Evolutionary conservation across 2,113 vertebrate genomes (phyloP).

Genomic region (Pycnonotus jocosus): DNA sequence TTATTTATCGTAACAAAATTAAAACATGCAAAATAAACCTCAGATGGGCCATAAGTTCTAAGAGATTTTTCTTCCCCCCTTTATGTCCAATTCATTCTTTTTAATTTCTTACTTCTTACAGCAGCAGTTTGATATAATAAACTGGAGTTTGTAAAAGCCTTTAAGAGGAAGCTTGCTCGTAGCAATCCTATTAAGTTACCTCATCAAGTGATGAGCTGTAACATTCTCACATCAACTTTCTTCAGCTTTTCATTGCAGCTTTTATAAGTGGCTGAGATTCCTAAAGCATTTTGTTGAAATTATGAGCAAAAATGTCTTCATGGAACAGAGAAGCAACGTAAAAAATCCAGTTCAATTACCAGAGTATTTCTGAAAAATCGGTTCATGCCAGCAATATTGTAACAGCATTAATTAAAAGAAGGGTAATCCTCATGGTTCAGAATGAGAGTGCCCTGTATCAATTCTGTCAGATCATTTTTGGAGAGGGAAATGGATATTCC

Average conservation of each 20-base stretch:
- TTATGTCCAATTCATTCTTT: neutral
- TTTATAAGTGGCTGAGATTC: neutral
- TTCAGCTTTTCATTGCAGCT: neutral
- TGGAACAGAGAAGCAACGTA: neutral
- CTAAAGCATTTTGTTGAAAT: neutral
- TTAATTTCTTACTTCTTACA: conserved; percentile 25
- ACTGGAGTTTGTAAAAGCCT: conserved; percentile 1
- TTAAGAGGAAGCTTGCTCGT: neutral
- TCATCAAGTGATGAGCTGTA: conserved; percentile 8
- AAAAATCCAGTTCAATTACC: neutral
- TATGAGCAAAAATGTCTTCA: neutral
- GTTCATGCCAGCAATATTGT: neutral
- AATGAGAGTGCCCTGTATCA: neutral
- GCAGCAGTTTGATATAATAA: conserved; percentile 25
- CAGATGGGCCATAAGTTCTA: neutral
- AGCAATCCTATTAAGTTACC: conserved; percentile 39
- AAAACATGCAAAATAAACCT: neutral
- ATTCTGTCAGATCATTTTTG: neutral
- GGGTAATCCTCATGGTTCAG: neutral
- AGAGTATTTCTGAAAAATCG: neutral
- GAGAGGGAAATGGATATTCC: neutral
- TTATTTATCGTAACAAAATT: neutral
- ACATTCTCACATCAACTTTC: neutral
- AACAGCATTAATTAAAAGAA: neutral
- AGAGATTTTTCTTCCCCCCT: neutral